Percentiles rank a stretch among this genome's conserved stretches.
Evolutionary conservation across 2,113 vertebrate species (phyloP).

Genomic region (Xenotilapia caudafasciata): DNA sequence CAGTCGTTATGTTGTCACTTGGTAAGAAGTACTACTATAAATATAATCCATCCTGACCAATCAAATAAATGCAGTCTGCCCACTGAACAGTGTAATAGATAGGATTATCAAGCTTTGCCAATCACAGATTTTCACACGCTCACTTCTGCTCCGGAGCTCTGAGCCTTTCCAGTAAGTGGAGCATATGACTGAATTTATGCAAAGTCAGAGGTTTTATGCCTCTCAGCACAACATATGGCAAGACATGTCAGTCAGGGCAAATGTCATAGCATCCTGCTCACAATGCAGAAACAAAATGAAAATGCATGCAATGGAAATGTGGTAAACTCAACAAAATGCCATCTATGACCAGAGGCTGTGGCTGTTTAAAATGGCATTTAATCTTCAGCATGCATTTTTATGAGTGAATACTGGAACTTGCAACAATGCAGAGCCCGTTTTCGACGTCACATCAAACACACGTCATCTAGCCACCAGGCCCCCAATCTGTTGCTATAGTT

Average conservation of each 20-base stretch:
- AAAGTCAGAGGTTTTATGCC: not conserved
- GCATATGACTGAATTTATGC: not conserved
- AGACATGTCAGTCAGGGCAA: not conserved
- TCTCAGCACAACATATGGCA: not conserved
- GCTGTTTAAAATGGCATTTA: not conserved
- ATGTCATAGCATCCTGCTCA: not conserved
- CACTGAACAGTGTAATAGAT: slow-evolving; percentile 34
- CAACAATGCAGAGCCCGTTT: not conserved
- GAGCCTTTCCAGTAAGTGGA: not conserved
- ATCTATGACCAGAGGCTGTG: not conserved
- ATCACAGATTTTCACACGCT: slow-evolving; percentile 7
- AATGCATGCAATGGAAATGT: not conserved
- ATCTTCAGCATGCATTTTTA: not conserved
- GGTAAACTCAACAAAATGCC: not conserved
- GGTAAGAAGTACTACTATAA: slow-evolving; percentile 1
- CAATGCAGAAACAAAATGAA: not conserved
- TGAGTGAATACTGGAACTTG: not conserved
- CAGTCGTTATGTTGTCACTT: not conserved
- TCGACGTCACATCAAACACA: not conserved
- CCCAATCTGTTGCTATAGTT: not conserved
- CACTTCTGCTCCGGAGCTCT: not conserved
- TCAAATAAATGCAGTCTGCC: slow-evolving; percentile 28
- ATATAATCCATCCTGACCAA: slow-evolving; percentile 26
- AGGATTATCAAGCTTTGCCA: slow-evolving; percentile 38
- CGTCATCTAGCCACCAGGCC: not conserved